Conservation (phyloP, 1,140 invertebrate species). For the Leptopilina boulardi region DNA sequence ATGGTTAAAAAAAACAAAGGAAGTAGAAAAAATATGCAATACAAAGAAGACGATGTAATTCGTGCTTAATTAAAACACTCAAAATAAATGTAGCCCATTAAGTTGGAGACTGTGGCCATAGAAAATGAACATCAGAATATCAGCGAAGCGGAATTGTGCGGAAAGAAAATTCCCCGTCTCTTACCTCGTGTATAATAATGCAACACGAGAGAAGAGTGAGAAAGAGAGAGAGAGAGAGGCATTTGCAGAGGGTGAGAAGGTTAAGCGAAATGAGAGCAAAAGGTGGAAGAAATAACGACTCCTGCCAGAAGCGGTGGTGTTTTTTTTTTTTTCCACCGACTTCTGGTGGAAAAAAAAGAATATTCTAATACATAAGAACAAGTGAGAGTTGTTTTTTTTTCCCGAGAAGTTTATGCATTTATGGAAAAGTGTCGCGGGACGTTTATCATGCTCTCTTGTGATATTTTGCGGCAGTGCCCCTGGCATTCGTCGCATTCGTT, state of each 20-base stretch:
- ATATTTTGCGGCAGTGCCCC: conserved; percentile 47
- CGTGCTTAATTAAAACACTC: conserved; percentile 9
- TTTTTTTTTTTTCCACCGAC: no score
- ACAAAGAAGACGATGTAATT: neutral
- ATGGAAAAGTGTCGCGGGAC: conserved; percentile 33
- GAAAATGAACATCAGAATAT: conserved; percentile 22
- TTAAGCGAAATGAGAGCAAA: conserved; percentile 21
- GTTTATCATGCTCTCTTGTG: conserved; percentile 47
- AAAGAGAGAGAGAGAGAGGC: no score
- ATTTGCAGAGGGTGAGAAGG: neutral
- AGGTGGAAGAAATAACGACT: neutral
- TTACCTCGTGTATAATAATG: neutral
- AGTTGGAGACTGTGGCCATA: neutral
- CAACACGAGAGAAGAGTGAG: neutral
- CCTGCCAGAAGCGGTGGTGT: conserved; percentile 1
- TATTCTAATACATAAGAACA: neutral
- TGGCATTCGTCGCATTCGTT: conserved; percentile 52
- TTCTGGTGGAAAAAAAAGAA: neutral
- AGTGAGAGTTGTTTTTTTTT: neutral
- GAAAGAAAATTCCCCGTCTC: conserved; percentile 21
- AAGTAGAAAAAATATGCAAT: neutral
- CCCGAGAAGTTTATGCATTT: conserved; percentile 18
- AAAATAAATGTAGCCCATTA: neutral
- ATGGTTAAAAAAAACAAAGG: no score
- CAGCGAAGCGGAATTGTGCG: neutral